Percentiles rank a stretch among this genome's conserved stretches.
Evolutionary conservation across 2,888 invertebrate genomes (phyloP).

Genomic region (Muscina levida): DNA sequence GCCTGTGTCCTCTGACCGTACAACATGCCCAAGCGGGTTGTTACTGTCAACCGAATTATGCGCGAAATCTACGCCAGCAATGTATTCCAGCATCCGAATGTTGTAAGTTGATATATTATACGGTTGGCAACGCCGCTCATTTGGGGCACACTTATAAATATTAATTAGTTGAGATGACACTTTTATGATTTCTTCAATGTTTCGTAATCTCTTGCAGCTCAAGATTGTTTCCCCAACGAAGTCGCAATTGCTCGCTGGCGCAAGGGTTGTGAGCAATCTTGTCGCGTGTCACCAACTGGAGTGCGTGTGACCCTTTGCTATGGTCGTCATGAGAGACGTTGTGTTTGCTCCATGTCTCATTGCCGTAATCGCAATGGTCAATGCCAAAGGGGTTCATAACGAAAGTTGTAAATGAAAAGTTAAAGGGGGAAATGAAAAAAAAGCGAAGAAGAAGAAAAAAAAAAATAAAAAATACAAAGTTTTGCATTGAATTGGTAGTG

Average conservation of each 20-base stretch:
- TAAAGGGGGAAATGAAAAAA: neutral
- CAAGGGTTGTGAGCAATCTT: constrained; percentile 38
- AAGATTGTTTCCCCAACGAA: constrained; percentile 42
- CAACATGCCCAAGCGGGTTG: constrained; percentile 51
- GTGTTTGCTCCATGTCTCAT: constrained; percentile 38
- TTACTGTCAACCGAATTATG: constrained; percentile 58
- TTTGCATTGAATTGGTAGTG: neutral
- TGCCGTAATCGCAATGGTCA: constrained; percentile 48
- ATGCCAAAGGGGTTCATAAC: constrained; percentile 31
- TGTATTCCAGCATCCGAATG: constrained; percentile 48
- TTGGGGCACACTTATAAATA: too few species aligned
- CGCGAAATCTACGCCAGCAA: constrained; percentile 54
- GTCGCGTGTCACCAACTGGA: constrained; percentile 15
- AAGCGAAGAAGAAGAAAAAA: neutral
- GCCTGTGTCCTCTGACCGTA: constrained; percentile 51
- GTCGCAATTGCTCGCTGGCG: constrained; percentile 26
- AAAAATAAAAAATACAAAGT: neutral
- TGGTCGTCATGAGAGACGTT: constrained; percentile 30
- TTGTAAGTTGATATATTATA: constrained; percentile 40
- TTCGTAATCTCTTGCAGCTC: constrained; percentile 22
- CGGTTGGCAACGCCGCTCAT: neutral
- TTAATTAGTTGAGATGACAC: constrained; percentile 4
- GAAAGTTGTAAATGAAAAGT: neutral
- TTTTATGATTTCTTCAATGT: constrained; percentile 7
- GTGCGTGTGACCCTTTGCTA: constrained; percentile 31